Conservation (phyloP, 1,140 invertebrate genomes). For the Nephila pilipes region DNA sequence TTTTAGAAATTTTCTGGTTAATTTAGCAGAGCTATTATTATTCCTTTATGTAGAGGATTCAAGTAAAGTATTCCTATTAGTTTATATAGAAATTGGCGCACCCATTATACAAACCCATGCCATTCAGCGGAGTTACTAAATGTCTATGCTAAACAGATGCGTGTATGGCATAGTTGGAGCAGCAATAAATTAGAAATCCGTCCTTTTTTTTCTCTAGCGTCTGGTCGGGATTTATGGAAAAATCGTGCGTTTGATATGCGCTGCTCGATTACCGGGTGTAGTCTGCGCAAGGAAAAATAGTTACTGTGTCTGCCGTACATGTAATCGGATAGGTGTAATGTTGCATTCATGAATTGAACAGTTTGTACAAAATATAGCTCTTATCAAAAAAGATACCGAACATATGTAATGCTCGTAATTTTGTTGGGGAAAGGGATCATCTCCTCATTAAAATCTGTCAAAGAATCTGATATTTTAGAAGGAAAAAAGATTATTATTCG, state of each 20-base stretch:
- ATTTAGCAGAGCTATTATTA: too few species aligned
- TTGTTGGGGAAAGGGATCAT: background rate
- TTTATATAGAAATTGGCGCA: background rate
- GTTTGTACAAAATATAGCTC: slow-evolving; percentile 21
- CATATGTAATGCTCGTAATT: background rate
- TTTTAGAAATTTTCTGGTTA: too few species aligned
- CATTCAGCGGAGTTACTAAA: background rate
- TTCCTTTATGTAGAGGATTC: too few species aligned
- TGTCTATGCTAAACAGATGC: slow-evolving; percentile 64
- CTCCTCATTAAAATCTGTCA: background rate
- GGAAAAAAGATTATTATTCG: too few species aligned
- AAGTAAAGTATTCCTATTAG: background rate
- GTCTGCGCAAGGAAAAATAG: slow-evolving; percentile 17
- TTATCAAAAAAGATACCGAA: background rate
- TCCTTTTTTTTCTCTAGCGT: slow-evolving; percentile 11
- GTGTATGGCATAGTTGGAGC: slow-evolving; percentile 13
- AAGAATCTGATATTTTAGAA: background rate
- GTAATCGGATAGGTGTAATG: slow-evolving; percentile 62
- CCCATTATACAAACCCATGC: background rate
- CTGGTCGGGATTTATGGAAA: slow-evolving; percentile 58
- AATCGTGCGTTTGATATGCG: slow-evolving; percentile 45
- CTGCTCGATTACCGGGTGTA: slow-evolving; percentile 33
- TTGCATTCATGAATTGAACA: slow-evolving; percentile 53
- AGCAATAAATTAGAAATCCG: slow-evolving; percentile 53
- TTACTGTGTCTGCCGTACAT: slow-evolving; percentile 28